Conservation (phyloP, 2,113 vertebrate genomes). For the Nibea coibor region DNA sequence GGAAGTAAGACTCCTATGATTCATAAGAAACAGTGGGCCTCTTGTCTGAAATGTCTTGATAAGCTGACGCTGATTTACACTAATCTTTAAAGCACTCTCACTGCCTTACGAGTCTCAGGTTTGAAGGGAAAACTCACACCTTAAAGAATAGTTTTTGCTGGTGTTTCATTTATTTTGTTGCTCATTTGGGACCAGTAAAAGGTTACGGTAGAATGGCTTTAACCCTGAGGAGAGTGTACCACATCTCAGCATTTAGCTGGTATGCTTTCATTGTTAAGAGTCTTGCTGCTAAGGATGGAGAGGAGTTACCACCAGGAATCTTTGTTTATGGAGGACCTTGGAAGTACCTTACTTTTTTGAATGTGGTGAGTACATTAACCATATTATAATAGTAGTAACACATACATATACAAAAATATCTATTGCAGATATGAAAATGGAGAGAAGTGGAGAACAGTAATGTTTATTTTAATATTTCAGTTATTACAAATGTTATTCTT, state of each 20-base stretch:
- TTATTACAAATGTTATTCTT: conserved; percentile 82
- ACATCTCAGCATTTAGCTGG: conserved; percentile 78
- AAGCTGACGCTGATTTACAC: conserved; percentile 45
- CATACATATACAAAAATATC: neutral
- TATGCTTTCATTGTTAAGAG: conserved; percentile 76
- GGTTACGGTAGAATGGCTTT: conserved; percentile 57
- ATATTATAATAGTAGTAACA: neutral
- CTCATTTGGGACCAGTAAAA: neutral
- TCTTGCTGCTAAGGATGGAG: conserved; percentile 71
- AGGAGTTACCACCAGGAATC: conserved; percentile 78
- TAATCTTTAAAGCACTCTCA: conserved; percentile 69
- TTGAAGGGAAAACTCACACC: conserved; percentile 19
- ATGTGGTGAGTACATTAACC: conserved; percentile 73
- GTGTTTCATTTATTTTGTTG: conserved; percentile 15
- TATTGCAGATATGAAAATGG: neutral
- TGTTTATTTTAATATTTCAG: conserved; percentile 62
- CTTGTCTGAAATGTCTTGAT: conserved; percentile 68
- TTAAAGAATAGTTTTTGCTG: neutral
- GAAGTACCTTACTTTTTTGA: conserved; percentile 87
- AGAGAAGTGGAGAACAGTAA: neutral
- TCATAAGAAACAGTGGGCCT: conserved; percentile 70
- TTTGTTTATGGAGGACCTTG: conserved; percentile 84
- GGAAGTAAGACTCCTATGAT: conserved; percentile 47
- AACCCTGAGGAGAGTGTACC: conserved; percentile 58
- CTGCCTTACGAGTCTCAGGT: conserved; percentile 10